Percentiles rank a stretch among this genome's conserved stretches.
These are phyloP conservation scores for Aporrectodea caliginosa DNA, from an alignment of 1,140 invertebrate genomes.

Conservation along the genomic window DNA sequence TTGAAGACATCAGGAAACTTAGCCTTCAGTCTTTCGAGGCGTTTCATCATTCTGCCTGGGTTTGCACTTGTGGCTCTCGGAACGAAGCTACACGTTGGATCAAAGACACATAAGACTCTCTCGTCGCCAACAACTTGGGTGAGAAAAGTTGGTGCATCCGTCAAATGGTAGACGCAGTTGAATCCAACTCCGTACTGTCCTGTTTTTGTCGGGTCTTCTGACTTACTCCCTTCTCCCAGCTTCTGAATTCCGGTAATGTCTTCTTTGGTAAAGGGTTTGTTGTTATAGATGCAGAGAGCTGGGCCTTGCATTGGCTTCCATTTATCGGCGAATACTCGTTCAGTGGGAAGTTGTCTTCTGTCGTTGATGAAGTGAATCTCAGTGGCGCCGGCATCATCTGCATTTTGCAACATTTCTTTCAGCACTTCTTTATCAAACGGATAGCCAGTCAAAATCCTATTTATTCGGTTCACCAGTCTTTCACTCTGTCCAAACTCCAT, in stretches of 20 bases:
- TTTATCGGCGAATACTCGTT: slow-evolving; percentile 33
- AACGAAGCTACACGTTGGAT: slow-evolving; percentile 44
- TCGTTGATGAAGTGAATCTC: slow-evolving; percentile 44
- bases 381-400: slow-evolving; percentile 46
- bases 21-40: slow-evolving; percentile 34
- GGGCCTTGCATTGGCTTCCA: slow-evolving; percentile 38
- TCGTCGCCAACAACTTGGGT: slow-evolving; percentile 30
- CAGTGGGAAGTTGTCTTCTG: slow-evolving; percentile 21
- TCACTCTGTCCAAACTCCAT: slow-evolving; percentile 27
- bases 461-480: slow-evolving; percentile 38
- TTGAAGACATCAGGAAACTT: slow-evolving; percentile 39
- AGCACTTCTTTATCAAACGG: slow-evolving; percentile 42
- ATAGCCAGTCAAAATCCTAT: slow-evolving; percentile 43
- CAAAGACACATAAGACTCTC: slow-evolving; percentile 41
- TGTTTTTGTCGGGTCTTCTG: slow-evolving; percentile 35
- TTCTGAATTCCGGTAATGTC: slow-evolving; percentile 42
- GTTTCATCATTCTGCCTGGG: slow-evolving; percentile 39
- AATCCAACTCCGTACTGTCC: slow-evolving; percentile 45
- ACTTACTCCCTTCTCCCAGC: slow-evolving; percentile 40
- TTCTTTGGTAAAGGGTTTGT: slow-evolving; percentile 39
- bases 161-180: slow-evolving; percentile 51
- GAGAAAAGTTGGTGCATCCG: slow-evolving; percentile 48
- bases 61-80: slow-evolving; percentile 33
- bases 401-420: slow-evolving; percentile 54
- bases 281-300: slow-evolving; percentile 41